Conservation (phyloP, 2,797 vertebrate species). For the Okamejei kenojei region DNA sequence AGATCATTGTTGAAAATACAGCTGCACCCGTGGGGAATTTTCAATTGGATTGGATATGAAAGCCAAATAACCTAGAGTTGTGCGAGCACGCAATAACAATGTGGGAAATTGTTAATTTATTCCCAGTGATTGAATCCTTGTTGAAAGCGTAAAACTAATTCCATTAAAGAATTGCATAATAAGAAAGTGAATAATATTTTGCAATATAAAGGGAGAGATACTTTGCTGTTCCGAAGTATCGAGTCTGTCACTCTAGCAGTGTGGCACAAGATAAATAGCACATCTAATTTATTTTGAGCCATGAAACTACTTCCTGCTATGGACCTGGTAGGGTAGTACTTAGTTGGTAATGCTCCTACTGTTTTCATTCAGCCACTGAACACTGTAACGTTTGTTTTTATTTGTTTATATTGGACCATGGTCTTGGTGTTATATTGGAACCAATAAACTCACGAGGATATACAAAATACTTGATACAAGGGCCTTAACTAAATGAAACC, state of each 20-base stretch:
- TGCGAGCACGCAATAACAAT: background rate
- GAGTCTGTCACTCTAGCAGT: background rate
- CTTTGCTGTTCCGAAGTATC: background rate
- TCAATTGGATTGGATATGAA: background rate
- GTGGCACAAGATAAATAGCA: background rate
- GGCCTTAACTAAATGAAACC: background rate
- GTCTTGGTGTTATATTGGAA: background rate
- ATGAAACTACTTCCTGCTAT: background rate
- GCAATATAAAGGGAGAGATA: background rate
- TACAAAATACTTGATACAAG: background rate
- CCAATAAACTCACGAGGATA: background rate
- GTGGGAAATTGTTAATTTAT: background rate
- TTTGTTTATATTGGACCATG: background rate
- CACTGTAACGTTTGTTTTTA: too few relatives aligned
- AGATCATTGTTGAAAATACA: background rate
- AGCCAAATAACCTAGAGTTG: background rate
- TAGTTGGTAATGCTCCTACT: background rate
- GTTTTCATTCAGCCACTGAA: background rate
- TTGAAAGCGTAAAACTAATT: background rate
- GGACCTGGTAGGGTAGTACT: too few relatives aligned
- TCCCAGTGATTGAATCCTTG: background rate
- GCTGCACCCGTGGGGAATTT: background rate
- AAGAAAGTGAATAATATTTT: background rate
- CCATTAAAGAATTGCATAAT: background rate
- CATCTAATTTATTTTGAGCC: background rate